phyloP scores from a whole-genome alignment of 2,113 vertebrate genomes.

The Chaenocephalus aceratus region DNA sequence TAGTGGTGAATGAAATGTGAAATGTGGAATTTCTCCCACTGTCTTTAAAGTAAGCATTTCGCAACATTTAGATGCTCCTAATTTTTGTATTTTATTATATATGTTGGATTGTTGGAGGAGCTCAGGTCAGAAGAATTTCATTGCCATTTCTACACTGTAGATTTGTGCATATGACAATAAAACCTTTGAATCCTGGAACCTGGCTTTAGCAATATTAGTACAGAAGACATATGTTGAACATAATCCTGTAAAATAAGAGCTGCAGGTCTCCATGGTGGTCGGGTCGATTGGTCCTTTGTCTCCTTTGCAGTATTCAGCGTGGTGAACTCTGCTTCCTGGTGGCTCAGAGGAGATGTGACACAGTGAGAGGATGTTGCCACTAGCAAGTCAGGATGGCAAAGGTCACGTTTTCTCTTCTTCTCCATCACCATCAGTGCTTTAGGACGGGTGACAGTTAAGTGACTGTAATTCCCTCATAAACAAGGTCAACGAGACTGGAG shows the following conservation, averaged over 20 bases:
- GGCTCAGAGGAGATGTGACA: slow-evolving; percentile 54
- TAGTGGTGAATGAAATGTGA: not conserved
- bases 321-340: slow-evolving; percentile 53
- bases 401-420: slow-evolving; percentile 63
- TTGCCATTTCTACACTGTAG: too few relatives aligned
- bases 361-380: slow-evolving; percentile 23
- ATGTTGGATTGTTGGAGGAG: too few relatives aligned
- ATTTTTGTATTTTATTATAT: too few relatives aligned
- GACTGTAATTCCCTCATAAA: slow-evolving; percentile 67
- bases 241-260: slow-evolving; percentile 8
- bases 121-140: too few relatives aligned
- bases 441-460: slow-evolving; percentile 70
- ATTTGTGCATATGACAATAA: too few relatives aligned
- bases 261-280: not conserved
- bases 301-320: slow-evolving; percentile 28
- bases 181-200: not conserved
- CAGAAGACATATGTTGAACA: not conserved
- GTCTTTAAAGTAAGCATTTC: not conserved
- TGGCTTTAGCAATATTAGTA: not conserved
- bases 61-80: not conserved
- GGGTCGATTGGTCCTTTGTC: slow-evolving; percentile 10
- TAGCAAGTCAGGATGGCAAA: slow-evolving; percentile 48
- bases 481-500: slow-evolving; percentile 69
- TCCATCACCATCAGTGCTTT: slow-evolving; percentile 48
- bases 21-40: not conserved